Base-by-base conservation (phyloP, 2,113 vertebrate species). In the Climacteris rufus region DNA sequence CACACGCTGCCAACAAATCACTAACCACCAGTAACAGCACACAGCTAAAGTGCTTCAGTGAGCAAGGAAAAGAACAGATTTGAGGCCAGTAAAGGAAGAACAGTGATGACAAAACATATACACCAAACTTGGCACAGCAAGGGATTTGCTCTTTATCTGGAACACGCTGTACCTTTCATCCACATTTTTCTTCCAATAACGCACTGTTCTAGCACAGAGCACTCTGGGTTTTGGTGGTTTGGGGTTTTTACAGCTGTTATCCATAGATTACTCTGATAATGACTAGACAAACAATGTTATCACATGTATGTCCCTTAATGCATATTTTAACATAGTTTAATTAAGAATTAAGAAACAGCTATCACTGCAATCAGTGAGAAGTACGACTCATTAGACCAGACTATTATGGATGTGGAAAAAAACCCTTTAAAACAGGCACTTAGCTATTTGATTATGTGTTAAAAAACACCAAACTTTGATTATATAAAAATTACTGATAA, bases 321-420 rank as follows among this genome's bases (percentile, higher is more conserved):
- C 22, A 49, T 56, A 83, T 80, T 92, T 94, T 87, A 78, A 45
- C 33, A 83, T 24, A n/a, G 37, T 40, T 93, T 83, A 90, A 94
- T 83, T 94, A 90, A 82, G 56, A 86, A 87, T 90, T 87, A 94
- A 81, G 52, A 39, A 94, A 89, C 25, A 69, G 33, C 33, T 90
- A 93, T 78, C 86, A 92, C 45, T 70, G 59, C 66, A 94, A 89
- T 94, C 83, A 92, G 35, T 70, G 54, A 78, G 84, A 81, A 94
- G n/a, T n/a, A 23, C 21, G 92, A 63, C 45, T 91, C 87, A 93
- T 95, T 96, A 97, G 50, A 68, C 16, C 72, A 94, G 59, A 52
- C 78, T 66, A 74, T 47, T 54, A 84, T 9, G 8, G 30, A 69
- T 72, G 40, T 76, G 11, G 40, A 19, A 65, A 91, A 68, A 78